Percentiles rank a stretch among this genome's conserved stretches.
phyloP scores from a whole-genome alignment of 2,888 invertebrate species.

The Lasioglossum lativentre region DNA sequence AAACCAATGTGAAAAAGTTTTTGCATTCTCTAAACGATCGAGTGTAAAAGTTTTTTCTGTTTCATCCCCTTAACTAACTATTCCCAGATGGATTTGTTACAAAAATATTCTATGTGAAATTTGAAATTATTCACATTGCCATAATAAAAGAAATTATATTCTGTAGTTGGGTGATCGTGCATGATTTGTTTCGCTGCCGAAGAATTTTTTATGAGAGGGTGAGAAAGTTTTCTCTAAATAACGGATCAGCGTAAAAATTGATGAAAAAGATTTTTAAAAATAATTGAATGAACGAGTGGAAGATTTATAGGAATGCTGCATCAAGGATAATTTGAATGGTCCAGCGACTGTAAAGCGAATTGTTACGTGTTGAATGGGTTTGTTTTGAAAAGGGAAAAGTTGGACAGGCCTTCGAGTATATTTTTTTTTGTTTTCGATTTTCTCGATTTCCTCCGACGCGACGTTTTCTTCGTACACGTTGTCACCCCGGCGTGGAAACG shows the following conservation, averaged over 20 bases:
- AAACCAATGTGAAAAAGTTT: not conserved
- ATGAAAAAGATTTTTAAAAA: not conserved
- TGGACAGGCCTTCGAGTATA: not conserved
- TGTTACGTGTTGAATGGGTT: not conserved
- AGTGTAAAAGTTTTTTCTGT: too few species aligned
- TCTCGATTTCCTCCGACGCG: not conserved
- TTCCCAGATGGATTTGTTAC: too few species aligned
- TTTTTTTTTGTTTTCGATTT: not conserved
- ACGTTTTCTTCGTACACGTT: not conserved
- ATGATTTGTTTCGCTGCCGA: not conserved
- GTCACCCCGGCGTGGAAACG: not conserved
- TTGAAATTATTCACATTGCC: too few species aligned
- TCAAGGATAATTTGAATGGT: conserved; percentile 1
- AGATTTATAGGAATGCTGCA: not conserved
- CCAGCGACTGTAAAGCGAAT: not conserved
- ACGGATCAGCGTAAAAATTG: not conserved
- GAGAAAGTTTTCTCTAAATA: not conserved
- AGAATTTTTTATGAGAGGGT: not conserved
- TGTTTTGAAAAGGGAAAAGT: not conserved
- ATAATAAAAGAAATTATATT: not conserved
- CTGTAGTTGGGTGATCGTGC: not conserved
- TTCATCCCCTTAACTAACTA: too few species aligned
- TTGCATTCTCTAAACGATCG: too few species aligned
- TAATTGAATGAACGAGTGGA: not conserved
- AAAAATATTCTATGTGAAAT: too few species aligned